Evolutionary conservation across 2,113 vertebrate species (phyloP).

Genomic region (Falco punctatus): DNA sequence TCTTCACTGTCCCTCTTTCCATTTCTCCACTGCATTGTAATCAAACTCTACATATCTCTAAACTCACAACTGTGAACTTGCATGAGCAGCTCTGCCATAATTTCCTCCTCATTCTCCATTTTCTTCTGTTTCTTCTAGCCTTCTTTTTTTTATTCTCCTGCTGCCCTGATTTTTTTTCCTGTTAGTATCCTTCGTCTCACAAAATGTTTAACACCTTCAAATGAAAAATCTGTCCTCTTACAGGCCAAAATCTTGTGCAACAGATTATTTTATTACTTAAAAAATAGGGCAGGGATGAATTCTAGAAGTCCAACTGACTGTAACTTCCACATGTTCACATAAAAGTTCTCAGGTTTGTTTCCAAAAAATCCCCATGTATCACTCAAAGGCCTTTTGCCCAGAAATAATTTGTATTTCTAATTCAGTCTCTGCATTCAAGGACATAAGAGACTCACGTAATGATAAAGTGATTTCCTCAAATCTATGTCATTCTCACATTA

Average conservation of each 20-base stretch:
- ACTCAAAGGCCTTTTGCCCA: not conserved
- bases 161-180: not conserved
- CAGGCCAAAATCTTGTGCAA: not conserved
- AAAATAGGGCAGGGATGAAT: not conserved
- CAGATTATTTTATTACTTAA: not conserved
- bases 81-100: not conserved
- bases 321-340: not conserved
- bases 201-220: not conserved
- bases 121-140: not conserved
- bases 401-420: not conserved
- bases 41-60: not conserved
- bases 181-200: not conserved
- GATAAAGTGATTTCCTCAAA: not conserved
- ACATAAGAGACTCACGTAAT: rapidly evolving
- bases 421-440: not conserved
- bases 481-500: rapidly evolving
- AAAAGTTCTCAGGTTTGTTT: not conserved
- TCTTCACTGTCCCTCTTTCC: not conserved
- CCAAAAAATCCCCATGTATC: not conserved
- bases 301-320: not conserved
- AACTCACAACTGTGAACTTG: not conserved
- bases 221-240: not conserved
- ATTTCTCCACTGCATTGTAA: not conserved
- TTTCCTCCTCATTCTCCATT: not conserved
- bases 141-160: not conserved